Conservation (phyloP, 1,140 invertebrate genomes). For the Drepana arcuata region DNA sequence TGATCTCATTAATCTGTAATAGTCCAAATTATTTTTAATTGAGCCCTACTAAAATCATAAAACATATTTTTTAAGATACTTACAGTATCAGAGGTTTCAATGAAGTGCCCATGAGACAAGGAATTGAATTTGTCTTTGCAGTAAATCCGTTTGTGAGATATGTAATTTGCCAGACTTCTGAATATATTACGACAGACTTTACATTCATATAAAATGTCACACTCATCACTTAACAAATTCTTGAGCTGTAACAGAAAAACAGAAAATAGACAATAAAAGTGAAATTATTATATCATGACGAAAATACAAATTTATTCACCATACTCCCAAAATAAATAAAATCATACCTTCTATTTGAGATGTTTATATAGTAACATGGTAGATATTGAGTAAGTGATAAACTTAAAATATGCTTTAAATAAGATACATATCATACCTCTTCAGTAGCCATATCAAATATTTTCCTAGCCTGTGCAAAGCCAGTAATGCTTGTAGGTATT, state of each 20-base stretch:
- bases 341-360: too few relatives aligned
- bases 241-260: conserved; percentile 74
- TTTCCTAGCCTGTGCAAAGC: conserved; percentile 74
- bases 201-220: conserved; percentile 89
- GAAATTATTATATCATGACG: conserved; percentile 2
- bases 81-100: conserved; percentile 68
- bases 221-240: conserved; percentile 81
- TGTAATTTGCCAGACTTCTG: conserved; percentile 85
- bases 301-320: too few relatives aligned
- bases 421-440: too few relatives aligned
- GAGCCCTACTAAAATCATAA: neutral
- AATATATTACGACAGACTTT: conserved; percentile 88
- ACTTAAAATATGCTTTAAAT: too few relatives aligned
- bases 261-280: conserved; percentile 2
- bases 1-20: conserved; percentile 50
- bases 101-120: conserved; percentile 51
- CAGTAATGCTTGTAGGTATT: conserved; percentile 74
- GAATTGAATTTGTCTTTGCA: conserved; percentile 75
- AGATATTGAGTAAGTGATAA: too few relatives aligned
- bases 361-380: too few relatives aligned
- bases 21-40: conserved; percentile 1
- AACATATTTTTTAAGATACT: conserved; percentile 26
- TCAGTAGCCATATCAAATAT: conserved; percentile 75
- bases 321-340: too few relatives aligned
- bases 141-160: conserved; percentile 87